Percentiles rank a stretch among this genome's conserved stretches.
These are phyloP conservation scores for Lochmaea crataegi DNA, from an alignment of 2,888 invertebrate genomes.

Conservation along the genomic window DNA sequence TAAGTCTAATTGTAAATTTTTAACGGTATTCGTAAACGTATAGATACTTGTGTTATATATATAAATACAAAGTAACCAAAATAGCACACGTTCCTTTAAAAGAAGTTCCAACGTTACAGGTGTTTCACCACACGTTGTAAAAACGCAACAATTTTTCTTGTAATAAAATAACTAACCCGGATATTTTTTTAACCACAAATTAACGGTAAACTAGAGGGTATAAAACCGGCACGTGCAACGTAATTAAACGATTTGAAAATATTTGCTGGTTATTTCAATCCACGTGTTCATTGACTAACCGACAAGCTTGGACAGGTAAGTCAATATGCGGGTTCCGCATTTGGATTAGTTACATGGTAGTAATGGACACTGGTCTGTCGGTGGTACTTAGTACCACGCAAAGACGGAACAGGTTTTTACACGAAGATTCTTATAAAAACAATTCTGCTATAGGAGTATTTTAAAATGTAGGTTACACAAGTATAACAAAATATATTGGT, in stretches of 20 bases:
- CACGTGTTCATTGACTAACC: slow-evolving; percentile 38
- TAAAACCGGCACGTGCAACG: slow-evolving; percentile 33
- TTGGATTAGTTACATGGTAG: slow-evolving; percentile 32
- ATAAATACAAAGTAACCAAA: too few species aligned
- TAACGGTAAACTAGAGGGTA: slow-evolving; percentile 26
- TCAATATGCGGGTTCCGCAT: slow-evolving; percentile 40
- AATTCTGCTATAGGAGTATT: neutral
- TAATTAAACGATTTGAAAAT: slow-evolving; percentile 38
- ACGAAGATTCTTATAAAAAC: neutral
- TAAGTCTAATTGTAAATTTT: too few species aligned
- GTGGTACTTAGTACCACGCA: slow-evolving; percentile 14
- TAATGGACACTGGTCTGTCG: slow-evolving; percentile 18
- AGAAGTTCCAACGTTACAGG: neutral
- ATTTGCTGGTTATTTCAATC: slow-evolving; percentile 32
- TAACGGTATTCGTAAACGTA: too few species aligned
- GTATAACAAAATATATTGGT: neutral
- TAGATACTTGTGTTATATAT: too few species aligned
- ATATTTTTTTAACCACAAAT: slow-evolving; percentile 27
- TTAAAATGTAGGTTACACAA: neutral
- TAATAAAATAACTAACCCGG: slow-evolving; percentile 24
- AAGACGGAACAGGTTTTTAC: neutral
- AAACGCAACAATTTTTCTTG: slow-evolving; percentile 3
- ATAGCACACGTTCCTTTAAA: neutral
- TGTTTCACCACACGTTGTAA: neutral
- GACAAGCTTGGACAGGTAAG: slow-evolving; percentile 41